Conservation (phyloP, 2,113 vertebrate species). For the Rhabdornis inornatus region DNA sequence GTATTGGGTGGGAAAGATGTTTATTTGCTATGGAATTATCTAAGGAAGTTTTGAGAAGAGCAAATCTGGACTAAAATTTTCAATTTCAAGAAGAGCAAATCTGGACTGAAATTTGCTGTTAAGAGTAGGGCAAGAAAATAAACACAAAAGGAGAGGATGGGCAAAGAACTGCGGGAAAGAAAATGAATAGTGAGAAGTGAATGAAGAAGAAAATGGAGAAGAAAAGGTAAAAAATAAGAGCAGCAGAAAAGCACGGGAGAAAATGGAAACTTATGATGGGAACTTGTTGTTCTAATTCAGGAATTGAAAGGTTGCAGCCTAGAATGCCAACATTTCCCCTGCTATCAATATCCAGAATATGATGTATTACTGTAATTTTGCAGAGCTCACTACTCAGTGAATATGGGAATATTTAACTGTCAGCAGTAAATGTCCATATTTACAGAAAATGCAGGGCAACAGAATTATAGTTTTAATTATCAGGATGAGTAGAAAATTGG, state of each 20-base stretch:
- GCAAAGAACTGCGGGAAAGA: neutral
- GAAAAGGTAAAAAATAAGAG: neutral
- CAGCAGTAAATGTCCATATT: neutral
- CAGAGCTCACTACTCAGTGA: neutral
- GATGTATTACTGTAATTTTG: neutral
- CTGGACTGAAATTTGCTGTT: neutral
- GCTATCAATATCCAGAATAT: neutral
- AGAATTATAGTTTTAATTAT: neutral
- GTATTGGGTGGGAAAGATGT: too few relatives aligned
- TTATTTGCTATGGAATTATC: neutral
- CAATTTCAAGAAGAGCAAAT: neutral
- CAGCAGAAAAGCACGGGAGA: neutral
- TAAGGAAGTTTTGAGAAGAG: neutral
- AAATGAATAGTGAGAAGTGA: neutral
- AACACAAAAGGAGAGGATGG: neutral
- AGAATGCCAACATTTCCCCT: neutral
- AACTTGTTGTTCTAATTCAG: neutral
- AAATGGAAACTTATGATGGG: neutral
- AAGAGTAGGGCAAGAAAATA: neutral
- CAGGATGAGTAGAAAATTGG: neutral
- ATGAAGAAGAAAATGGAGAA: neutral
- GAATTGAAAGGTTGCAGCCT: neutral
- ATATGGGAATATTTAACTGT: neutral
- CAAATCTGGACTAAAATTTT: neutral
- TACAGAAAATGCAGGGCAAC: neutral